Evolutionary conservation across 2,113 vertebrate genomes (phyloP).

Genomic region (Pseudopodoces humilis): DNA sequence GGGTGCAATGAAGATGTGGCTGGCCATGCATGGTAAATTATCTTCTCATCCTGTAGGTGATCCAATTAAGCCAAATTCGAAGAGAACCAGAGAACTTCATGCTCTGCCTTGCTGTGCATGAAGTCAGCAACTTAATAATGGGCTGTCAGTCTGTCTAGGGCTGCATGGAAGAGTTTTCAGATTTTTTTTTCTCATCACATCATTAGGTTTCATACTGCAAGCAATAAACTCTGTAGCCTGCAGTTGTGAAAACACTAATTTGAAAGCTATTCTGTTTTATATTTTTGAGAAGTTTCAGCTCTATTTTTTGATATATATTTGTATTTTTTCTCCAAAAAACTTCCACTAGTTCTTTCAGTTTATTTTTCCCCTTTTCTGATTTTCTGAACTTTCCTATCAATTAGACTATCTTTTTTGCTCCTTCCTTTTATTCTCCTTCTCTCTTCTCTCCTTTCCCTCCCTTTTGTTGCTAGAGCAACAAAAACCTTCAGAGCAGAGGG

Average conservation of each 20-base stretch:
- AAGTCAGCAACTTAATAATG: constrained; percentile 44
- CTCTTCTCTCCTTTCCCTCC: neutral
- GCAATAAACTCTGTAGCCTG: constrained; percentile 15
- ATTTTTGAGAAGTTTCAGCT: neutral
- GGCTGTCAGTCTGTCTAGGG: constrained; percentile 19
- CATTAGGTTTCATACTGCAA: constrained; percentile 36
- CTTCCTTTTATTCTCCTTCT: neutral
- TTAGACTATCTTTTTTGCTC: neutral
- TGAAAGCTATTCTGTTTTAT: neutral
- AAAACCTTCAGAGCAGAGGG: neutral
- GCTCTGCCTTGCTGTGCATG: constrained; percentile 23
- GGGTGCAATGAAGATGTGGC: constrained; percentile 3
- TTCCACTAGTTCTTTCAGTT: neutral
- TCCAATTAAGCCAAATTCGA: constrained; percentile 58
- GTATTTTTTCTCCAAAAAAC: neutral
- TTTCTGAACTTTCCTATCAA: neutral
- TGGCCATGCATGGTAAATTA: constrained; percentile 33
- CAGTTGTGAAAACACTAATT: constrained; percentile 35
- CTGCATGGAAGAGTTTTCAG: neutral
- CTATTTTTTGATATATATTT: neutral
- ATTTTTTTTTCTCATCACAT: neutral
- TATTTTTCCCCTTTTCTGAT: neutral
- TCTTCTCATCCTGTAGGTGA: constrained; percentile 51
- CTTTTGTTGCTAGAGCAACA: neutral
- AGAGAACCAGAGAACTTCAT: constrained; percentile 45